Evolutionary conservation across 2,113 vertebrate species (phyloP).

Genomic region (Bos indicus): DNA sequence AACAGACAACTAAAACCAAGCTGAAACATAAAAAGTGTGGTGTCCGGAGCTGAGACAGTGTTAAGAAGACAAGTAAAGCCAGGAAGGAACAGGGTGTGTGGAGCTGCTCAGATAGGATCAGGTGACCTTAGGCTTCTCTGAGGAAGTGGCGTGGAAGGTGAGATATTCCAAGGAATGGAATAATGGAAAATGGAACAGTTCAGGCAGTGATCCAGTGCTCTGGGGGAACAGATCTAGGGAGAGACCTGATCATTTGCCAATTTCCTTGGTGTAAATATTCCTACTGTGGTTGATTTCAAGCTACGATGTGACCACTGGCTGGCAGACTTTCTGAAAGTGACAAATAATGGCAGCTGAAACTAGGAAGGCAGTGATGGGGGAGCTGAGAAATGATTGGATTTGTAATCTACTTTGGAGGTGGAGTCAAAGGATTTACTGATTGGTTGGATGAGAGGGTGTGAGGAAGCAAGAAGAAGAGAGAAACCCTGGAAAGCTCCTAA

Average conservation of each 20-base stretch:
- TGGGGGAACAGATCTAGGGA: background rate
- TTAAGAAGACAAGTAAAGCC: background rate
- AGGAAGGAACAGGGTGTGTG: background rate
- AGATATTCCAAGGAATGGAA: background rate
- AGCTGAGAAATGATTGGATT: background rate
- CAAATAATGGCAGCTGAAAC: background rate
- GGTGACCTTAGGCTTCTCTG: background rate
- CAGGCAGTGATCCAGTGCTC: rapidly evolving
- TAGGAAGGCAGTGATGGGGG: background rate
- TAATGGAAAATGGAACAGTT: background rate
- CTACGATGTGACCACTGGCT: background rate
- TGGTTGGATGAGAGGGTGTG: background rate
- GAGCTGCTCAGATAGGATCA: background rate
- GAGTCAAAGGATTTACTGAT: background rate
- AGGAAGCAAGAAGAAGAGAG: background rate
- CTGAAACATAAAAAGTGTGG: background rate
- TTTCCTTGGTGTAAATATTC: background rate
- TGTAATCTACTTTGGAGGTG: background rate
- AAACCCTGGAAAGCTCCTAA: too few species aligned
- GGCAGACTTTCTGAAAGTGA: background rate
- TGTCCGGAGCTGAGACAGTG: background rate
- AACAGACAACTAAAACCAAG: background rate
- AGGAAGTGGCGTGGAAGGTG: background rate
- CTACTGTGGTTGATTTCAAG: background rate
- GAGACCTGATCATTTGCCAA: background rate